Conservation (phyloP, 2,888 invertebrate genomes). For the Eupithecia abbreviata region DNA sequence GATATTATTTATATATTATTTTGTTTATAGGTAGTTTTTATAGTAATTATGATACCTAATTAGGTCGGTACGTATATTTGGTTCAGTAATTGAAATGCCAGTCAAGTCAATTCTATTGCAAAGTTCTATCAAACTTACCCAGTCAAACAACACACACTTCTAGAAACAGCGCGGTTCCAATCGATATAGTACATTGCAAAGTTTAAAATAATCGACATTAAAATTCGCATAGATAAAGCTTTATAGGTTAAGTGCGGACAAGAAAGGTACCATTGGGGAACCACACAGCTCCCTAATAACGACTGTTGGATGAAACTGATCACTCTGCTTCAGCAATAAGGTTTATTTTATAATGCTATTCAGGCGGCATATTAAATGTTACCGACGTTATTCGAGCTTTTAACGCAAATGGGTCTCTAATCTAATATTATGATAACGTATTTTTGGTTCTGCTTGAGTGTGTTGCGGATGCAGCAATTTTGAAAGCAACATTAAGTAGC, state of each 20-base stretch:
- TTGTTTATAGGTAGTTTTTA: neutral
- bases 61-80: neutral
- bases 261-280: conserved; percentile 34
- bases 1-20: neutral
- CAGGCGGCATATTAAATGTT: conserved; percentile 56
- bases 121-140: neutral
- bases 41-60: neutral
- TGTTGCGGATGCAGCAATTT: conserved; percentile 1
- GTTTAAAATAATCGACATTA: conserved; percentile 44
- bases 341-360: conserved; percentile 31
- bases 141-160: neutral
- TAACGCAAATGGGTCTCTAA: conserved; percentile 57
- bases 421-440: conserved; percentile 51
- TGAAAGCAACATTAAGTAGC: neutral
- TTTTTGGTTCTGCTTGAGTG: conserved; percentile 24
- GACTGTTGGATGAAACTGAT: conserved; percentile 18
- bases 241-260: conserved; percentile 63
- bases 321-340: conserved; percentile 17
- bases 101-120: neutral
- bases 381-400: conserved; percentile 61
- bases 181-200: conserved; percentile 18
- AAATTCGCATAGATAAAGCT: conserved; percentile 54
- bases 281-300: conserved; percentile 38
- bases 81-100: neutral
- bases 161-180: neutral